Conservation (phyloP, 2,888 invertebrate genomes). For the Alloscopus bannaensis region DNA sequence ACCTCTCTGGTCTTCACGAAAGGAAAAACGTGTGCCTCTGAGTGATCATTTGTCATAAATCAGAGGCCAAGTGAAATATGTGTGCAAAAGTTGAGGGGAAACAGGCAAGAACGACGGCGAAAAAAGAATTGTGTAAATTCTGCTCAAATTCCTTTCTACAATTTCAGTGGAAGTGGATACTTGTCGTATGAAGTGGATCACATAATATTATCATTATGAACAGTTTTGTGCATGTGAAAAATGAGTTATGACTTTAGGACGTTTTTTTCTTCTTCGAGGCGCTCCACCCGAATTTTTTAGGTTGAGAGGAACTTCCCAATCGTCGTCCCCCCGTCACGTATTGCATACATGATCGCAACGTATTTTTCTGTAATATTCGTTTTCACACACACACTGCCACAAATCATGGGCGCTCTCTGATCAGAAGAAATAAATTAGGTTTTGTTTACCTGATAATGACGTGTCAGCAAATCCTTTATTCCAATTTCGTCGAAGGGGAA, state of each 20-base stretch:
- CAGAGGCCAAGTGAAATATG: constrained; percentile 26
- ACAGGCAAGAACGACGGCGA: too few species aligned
- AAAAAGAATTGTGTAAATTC: too few species aligned
- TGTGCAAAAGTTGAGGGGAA: too few species aligned
- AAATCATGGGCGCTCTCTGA: neutral
- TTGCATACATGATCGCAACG: too few species aligned
- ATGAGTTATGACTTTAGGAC: constrained; percentile 47
- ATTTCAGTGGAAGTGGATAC: too few species aligned
- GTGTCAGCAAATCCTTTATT: constrained; percentile 2
- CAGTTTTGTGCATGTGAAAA: too few species aligned
- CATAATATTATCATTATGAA: too few species aligned
- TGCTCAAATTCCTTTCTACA: too few species aligned
- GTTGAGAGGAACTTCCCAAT: constrained; percentile 18
- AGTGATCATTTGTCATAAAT: constrained; percentile 40
- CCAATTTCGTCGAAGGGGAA: neutral
- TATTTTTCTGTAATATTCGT: too few species aligned
- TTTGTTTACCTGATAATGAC: constrained; percentile 1
- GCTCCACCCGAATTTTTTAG: constrained; percentile 51
- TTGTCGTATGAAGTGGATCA: too few species aligned
- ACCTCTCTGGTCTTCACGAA: constrained; percentile 21
- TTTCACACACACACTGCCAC: too few species aligned
- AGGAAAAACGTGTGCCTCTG: neutral
- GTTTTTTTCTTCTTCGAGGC: too few species aligned
- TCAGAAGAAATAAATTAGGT: neutral
- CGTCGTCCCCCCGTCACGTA: neutral